Conservation (phyloP, 2,113 vertebrate genomes). For the Hassar affinis region DNA sequence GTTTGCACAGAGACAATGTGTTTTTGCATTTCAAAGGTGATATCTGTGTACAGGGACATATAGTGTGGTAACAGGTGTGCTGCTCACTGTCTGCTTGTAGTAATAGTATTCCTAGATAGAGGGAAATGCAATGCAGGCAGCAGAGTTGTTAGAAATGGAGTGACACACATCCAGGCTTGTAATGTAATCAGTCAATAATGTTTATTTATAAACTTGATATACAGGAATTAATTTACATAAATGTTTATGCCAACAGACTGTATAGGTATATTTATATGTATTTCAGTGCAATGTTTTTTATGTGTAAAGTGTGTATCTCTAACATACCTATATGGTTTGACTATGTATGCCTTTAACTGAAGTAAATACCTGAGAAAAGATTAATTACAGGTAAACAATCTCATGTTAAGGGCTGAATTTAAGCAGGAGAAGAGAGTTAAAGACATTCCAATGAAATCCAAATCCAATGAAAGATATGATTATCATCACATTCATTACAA, state of each 20-base stretch:
- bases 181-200: not conserved
- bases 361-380: not conserved
- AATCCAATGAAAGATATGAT: not conserved
- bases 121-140: slow-evolving; percentile 1
- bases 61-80: slow-evolving; percentile 58
- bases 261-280: not conserved
- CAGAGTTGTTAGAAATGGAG: not conserved
- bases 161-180: not conserved
- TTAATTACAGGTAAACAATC: not conserved
- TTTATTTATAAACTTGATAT: slow-evolving; percentile 1
- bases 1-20: slow-evolving; percentile 46
- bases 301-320: not conserved
- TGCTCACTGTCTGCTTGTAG: slow-evolving; percentile 21
- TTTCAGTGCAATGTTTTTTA: slow-evolving; percentile 4
- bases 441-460: too few species aligned
- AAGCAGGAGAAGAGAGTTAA: not conserved
- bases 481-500: not conserved
- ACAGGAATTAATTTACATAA: not conserved
- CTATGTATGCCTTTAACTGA: not conserved
- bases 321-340: not conserved
- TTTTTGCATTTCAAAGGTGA: slow-evolving; percentile 30
- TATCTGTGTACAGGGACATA: slow-evolving; percentile 33
- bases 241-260: not conserved
- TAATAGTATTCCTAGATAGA: slow-evolving; percentile 21
- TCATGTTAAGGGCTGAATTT: not conserved